Evolutionary conservation across 35 echinoderm and acorn worm genomes (phyloP).

Genomic region (Strongylocentrotus purpuratus): DNA sequence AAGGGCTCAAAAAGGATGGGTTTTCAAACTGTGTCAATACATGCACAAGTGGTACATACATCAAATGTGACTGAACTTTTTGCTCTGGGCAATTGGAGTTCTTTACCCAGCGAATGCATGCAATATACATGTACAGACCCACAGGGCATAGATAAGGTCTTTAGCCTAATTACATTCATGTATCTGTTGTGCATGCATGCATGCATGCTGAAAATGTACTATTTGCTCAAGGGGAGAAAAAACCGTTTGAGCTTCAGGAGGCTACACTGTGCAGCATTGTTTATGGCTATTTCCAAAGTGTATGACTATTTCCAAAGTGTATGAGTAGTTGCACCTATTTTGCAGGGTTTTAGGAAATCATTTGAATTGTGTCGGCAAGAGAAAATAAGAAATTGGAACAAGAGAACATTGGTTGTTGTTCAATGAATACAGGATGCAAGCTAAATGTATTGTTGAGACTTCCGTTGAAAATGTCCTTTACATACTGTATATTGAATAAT

Average conservation of each 20-base stretch:
- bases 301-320: neutral
- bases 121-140: neutral
- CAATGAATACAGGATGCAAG: no score
- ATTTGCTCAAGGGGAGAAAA: neutral
- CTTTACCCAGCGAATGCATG: no score
- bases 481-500: no score
- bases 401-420: neutral
- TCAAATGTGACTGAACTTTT: neutral
- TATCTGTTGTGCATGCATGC: slow-evolving; percentile 17
- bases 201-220: neutral
- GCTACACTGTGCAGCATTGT: neutral
- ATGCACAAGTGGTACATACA: no score
- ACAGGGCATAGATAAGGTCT: neutral
- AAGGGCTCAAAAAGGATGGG: no score
- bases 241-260: neutral
- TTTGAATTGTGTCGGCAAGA: neutral
- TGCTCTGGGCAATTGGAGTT: neutral
- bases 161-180: neutral
- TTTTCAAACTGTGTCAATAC: neutral
- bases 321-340: neutral
- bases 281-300: neutral
- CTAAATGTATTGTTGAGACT: no score
- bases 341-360: neutral
- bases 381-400: neutral
- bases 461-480: no score